phyloP scores from a whole-genome alignment of 2,797 vertebrate species.

The Epinephelus malabaricus region DNA sequence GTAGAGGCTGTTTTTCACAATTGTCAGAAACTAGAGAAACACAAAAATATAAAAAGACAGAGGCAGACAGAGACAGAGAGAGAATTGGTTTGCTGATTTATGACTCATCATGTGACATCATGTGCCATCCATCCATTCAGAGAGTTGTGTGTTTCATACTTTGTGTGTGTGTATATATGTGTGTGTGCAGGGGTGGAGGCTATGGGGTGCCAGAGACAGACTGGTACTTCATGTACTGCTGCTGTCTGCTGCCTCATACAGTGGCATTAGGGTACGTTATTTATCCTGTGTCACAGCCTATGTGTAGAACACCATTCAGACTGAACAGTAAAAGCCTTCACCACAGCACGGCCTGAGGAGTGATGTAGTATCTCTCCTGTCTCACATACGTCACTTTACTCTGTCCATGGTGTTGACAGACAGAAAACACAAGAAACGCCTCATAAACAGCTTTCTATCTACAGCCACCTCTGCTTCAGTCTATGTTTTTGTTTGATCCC shows the following conservation, averaged over 20 bases:
- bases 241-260: constrained; percentile 48
- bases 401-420: constrained; percentile 62
- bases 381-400: constrained; percentile 21
- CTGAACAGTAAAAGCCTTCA: constrained; percentile 66
- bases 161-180: constrained; percentile 6
- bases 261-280: constrained; percentile 68
- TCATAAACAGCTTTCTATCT: constrained; percentile 40
- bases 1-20: constrained; percentile 19
- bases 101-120: constrained; percentile 62
- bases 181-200: not conserved
- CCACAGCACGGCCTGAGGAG: not conserved
- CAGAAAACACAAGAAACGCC: constrained; percentile 46
- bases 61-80: constrained; percentile 26
- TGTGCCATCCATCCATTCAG: constrained; percentile 45
- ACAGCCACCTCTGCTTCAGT: constrained; percentile 33
- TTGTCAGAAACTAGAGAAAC: constrained; percentile 16
- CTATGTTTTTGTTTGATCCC: constrained; percentile 51
- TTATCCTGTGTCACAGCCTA: constrained; percentile 54
- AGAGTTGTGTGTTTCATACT: constrained; percentile 28
- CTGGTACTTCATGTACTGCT: constrained; percentile 67
- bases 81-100: constrained; percentile 53
- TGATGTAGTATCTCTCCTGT: constrained; percentile 18
- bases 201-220: constrained; percentile 18
- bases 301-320: constrained; percentile 61
- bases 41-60: constrained; percentile 20